Evolutionary conservation across 2,797 vertebrate species (phyloP).

Genomic region (Cynodonichthys magdalenae): DNA sequence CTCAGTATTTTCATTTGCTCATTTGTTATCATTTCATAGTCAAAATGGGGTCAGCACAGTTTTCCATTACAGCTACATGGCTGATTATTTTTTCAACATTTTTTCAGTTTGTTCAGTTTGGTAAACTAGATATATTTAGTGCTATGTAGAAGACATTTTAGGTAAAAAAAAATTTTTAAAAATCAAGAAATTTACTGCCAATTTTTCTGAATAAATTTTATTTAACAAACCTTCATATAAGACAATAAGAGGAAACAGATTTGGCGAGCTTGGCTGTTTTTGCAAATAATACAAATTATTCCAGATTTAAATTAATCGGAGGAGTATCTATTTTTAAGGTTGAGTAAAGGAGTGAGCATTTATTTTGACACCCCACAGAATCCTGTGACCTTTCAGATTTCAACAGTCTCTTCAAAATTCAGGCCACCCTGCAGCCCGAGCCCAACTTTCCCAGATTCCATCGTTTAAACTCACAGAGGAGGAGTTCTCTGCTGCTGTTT

Average conservation of each 20-base stretch:
- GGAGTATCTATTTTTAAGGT: neutral
- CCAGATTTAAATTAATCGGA: constrained; percentile 8
- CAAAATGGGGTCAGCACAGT: constrained; percentile 66
- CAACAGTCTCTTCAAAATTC: constrained; percentile 23
- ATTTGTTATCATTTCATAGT: constrained; percentile 46
- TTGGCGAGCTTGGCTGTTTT: constrained; percentile 19
- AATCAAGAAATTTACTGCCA: constrained; percentile 58
- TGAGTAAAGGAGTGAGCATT: neutral
- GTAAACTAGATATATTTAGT: constrained; percentile 65
- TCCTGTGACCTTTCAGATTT: constrained; percentile 53
- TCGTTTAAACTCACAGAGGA: constrained; percentile 14
- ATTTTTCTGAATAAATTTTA: constrained; percentile 33
- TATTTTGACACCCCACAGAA: constrained; percentile 5
- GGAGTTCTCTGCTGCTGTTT: constrained; percentile 22
- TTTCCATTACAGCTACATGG: constrained; percentile 62
- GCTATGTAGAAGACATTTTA: constrained; percentile 55
- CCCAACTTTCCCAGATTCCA: constrained; percentile 38
- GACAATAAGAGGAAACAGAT: constrained; percentile 6
- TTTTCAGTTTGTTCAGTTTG: constrained; percentile 53
- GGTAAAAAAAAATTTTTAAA: too few species aligned
- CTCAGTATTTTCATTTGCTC: constrained; percentile 57
- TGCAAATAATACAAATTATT: constrained; percentile 20
- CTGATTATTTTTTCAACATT: constrained; percentile 52
- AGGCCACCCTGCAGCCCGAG: constrained; percentile 36
- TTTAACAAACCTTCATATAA: constrained; percentile 30